Evolutionary conservation across 2,113 vertebrate genomes (phyloP).

Genomic region (Tympanuchus pallidicinctus): DNA sequence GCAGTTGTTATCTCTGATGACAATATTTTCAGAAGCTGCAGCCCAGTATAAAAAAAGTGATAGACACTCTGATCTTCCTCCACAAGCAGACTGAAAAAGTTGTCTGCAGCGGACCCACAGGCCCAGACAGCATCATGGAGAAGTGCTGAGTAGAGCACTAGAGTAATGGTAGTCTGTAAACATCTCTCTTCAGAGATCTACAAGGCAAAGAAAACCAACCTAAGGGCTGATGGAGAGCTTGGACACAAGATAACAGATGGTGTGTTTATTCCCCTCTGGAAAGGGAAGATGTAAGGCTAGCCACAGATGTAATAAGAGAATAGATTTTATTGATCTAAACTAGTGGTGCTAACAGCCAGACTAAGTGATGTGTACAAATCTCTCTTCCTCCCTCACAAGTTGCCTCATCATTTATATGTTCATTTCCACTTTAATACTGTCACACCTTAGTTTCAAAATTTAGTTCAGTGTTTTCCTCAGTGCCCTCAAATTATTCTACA

Average conservation of each 20-base stretch:
- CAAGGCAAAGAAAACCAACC: not conserved
- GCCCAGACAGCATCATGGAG: accelerated
- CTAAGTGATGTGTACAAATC: slow-evolving; percentile 60
- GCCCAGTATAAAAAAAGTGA: not conserved
- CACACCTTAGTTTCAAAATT: slow-evolving; percentile 2
- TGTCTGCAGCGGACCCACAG: not conserved
- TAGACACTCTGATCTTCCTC: not conserved
- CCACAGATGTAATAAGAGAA: slow-evolving; percentile 40
- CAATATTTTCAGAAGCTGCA: not conserved
- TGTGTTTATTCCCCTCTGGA: not conserved
- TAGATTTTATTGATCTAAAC: slow-evolving; percentile 67
- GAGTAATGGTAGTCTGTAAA: not conserved
- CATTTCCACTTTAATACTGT: slow-evolving; percentile 18
- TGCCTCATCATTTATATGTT: slow-evolving; percentile 20
- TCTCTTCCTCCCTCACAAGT: not conserved
- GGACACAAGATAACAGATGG: not conserved
- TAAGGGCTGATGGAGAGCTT: not conserved
- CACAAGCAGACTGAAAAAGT: not conserved
- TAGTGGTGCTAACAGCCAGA: slow-evolving; percentile 23
- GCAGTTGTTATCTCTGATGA: not conserved
- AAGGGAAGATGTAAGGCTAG: slow-evolving; percentile 30
- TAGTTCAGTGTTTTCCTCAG: not conserved
- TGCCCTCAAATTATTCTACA: not conserved
- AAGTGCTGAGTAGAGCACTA: not conserved
- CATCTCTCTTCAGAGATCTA: not conserved